Evolutionary conservation across 2,888 invertebrate genomes (phyloP).

Genomic region (Eristalinus sepulchralis): DNA sequence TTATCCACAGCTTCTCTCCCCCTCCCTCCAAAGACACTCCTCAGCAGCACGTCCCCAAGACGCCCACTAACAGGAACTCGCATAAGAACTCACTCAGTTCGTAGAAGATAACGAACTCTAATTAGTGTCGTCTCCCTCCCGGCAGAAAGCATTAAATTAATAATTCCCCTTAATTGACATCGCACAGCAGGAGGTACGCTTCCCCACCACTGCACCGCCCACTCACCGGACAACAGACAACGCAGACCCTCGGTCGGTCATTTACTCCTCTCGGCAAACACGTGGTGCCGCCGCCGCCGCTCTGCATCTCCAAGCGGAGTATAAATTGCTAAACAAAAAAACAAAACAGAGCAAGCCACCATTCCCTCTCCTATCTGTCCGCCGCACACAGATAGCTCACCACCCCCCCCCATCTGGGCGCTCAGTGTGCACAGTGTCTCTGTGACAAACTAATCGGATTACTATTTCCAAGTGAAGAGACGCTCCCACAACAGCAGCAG

Average conservation of each 20-base stretch:
- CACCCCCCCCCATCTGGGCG: neutral
- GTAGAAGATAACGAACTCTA: conserved; percentile 39
- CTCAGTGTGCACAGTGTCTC: conserved; percentile 1
- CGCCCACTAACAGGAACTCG: neutral
- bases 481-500: conserved; percentile 1
- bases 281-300: neutral
- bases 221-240: conserved; percentile 1
- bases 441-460: conserved; percentile 69
- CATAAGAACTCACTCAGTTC: neutral
- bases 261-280: conserved; percentile 30
- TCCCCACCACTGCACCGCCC: neutral
- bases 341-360: conserved; percentile 11
- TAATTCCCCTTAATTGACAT: conserved; percentile 67
- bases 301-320: conserved; percentile 23
- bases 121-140: conserved; percentile 18
- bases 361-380: conserved; percentile 33
- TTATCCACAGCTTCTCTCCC: neutral
- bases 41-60: neutral
- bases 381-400: conserved; percentile 12
- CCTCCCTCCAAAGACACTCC: neutral
- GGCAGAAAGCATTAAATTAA: conserved; percentile 57
- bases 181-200: conserved; percentile 20
- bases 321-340: conserved; percentile 36
- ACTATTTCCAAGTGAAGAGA: conserved; percentile 67
- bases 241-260: conserved; percentile 52